Conservation (phyloP, 1,140 invertebrate species). For the Tachypleus tridentatus region DNA sequence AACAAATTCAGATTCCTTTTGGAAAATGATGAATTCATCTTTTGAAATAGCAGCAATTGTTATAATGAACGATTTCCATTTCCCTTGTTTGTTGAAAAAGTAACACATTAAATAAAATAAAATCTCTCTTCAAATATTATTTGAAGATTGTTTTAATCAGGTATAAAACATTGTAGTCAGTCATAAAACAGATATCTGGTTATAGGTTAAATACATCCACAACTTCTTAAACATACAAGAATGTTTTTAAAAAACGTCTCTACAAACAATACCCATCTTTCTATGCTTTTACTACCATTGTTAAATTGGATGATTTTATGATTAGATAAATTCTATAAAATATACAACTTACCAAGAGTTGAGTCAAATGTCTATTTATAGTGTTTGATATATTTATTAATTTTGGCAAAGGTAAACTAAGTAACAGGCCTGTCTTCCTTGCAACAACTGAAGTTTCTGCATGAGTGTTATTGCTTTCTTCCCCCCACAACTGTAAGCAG, state of each 20-base stretch:
- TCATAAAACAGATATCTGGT: slow-evolving; percentile 3
- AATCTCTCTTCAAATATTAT: too few species aligned
- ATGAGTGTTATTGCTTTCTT: slow-evolving; percentile 18
- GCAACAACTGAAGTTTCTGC: slow-evolving; percentile 30
- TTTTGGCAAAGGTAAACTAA: slow-evolving; percentile 27
- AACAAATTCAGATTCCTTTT: too few species aligned
- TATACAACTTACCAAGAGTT: slow-evolving; percentile 40
- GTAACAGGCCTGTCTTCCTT: slow-evolving; percentile 40
- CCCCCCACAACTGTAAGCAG: background rate
- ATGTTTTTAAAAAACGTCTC: background rate
- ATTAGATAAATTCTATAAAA: background rate
- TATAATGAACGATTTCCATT: too few species aligned
- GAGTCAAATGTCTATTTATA: slow-evolving; percentile 44
- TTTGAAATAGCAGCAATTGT: too few species aligned
- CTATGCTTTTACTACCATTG: too few species aligned
- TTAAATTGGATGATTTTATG: slow-evolving; percentile 9
- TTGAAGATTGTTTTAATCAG: too few species aligned
- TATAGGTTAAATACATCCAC: slow-evolving; percentile 5
- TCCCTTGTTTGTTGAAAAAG: too few species aligned
- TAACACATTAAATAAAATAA: too few species aligned
- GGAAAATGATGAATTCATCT: too few species aligned
- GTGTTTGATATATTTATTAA: slow-evolving; percentile 35
- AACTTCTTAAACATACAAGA: background rate
- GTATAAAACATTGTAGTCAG: too few species aligned
- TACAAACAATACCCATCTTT: background rate